These are phyloP conservation scores for Julus scanicus DNA, from an alignment of 2,888 invertebrate genomes.

Conservation along the genomic window DNA sequence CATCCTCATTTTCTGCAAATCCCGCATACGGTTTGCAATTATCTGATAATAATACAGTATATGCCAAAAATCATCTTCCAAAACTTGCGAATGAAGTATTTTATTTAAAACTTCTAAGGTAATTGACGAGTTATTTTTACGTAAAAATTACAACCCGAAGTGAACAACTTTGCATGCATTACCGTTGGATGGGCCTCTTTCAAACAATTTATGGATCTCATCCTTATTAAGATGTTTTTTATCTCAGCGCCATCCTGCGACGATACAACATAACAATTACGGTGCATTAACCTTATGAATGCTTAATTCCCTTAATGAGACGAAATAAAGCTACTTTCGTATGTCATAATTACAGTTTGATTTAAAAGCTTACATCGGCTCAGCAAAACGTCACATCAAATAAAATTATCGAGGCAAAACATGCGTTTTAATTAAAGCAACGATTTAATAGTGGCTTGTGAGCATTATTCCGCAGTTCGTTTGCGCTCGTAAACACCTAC, in stretches of 20 bases:
- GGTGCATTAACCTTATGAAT: neutral
- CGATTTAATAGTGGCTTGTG: neutral
- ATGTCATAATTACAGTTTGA: constrained; percentile 12
- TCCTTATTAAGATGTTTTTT: too few relatives aligned
- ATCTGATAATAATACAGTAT: too few relatives aligned
- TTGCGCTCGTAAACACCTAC: neutral
- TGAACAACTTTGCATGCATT: too few relatives aligned
- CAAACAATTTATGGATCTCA: too few relatives aligned
- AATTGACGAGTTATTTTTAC: too few relatives aligned
- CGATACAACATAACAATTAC: neutral
- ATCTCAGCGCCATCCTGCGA: neutral
- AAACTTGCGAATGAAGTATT: too few relatives aligned
- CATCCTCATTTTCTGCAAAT: too few relatives aligned
- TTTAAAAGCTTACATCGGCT: neutral
- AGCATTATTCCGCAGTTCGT: neutral
- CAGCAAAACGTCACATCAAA: neutral
- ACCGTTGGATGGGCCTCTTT: too few relatives aligned
- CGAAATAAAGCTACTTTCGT: constrained; percentile 6
- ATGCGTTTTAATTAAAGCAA: neutral
- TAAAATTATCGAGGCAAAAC: constrained; percentile 17
- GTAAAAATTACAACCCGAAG: too few relatives aligned
- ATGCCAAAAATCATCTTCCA: too few relatives aligned
- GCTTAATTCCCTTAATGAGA: neutral
- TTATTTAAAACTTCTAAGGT: too few relatives aligned
- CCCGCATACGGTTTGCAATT: too few relatives aligned